Evolutionary conservation across 2,797 vertebrate genomes (phyloP).

Genomic region (Dromococcyx pavoninus): DNA sequence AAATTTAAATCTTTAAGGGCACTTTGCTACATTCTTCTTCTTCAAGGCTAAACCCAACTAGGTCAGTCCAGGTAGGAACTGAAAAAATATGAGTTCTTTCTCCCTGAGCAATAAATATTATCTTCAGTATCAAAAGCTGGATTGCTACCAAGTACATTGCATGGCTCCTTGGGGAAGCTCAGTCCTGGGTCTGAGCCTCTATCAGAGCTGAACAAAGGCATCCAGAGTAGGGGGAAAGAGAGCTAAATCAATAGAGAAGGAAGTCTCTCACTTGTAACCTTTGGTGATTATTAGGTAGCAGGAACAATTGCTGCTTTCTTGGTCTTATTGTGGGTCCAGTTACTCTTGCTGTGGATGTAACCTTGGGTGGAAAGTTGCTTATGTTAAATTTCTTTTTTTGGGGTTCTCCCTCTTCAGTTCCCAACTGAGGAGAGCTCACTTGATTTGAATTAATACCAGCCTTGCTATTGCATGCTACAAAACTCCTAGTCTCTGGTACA

Average conservation of each 20-base stretch:
- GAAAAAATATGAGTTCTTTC: conserved; percentile 18
- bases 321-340: neutral
- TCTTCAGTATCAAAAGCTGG: conserved; percentile 17
- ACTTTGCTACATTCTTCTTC: conserved; percentile 18
- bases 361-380: neutral
- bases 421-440: neutral
- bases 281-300: neutral
- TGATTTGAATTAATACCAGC: neutral
- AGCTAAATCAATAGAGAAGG: neutral
- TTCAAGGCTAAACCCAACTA: conserved; percentile 35
- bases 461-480: neutral
- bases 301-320: neutral
- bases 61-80: conserved; percentile 35
- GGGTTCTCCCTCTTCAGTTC: neutral
- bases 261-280: neutral
- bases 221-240: neutral
- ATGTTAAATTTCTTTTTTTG: neutral
- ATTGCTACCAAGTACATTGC: neutral
- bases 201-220: neutral
- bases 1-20: conserved; percentile 57
- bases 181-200: neutral
- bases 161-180: neutral
- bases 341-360: neutral
- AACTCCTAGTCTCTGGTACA: neutral
- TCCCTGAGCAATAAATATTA: conserved; percentile 8